phyloP scores from a whole-genome alignment of 2,113 vertebrate species.

The Motacilla tschutschensis region DNA sequence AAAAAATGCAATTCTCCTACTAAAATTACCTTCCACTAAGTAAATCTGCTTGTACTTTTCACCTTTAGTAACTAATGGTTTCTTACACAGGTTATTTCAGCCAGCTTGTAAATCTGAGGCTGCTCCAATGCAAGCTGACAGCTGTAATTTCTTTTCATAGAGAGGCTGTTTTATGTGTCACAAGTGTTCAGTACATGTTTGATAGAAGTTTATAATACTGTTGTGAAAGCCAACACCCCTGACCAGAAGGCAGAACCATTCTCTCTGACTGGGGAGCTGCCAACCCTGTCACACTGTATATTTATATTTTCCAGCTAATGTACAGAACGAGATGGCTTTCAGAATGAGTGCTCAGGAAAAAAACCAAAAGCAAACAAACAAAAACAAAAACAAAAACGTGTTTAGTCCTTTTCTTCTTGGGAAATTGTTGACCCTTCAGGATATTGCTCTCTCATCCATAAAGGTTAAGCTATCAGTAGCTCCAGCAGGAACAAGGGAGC shows the following conservation, averaged over 20 bases:
- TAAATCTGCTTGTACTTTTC: constrained; percentile 71
- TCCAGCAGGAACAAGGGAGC: background rate
- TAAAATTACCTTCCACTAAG: constrained; percentile 57
- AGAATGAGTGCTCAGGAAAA: constrained; percentile 27
- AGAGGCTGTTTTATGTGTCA: constrained; percentile 82
- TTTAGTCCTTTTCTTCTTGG: constrained; percentile 41
- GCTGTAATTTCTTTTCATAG: constrained; percentile 82
- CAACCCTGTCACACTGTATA: constrained; percentile 75
- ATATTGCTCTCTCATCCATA: background rate
- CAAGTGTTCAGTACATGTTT: constrained; percentile 79
- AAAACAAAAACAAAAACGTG: too few relatives aligned
- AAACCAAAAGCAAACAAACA: too few relatives aligned
- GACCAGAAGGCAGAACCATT: constrained; percentile 68
- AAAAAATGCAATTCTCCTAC: background rate
- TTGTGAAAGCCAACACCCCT: constrained; percentile 74
- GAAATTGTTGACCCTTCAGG: background rate
- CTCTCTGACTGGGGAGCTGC: constrained; percentile 68
- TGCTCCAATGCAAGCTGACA: constrained; percentile 78
- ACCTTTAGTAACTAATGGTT: constrained; percentile 63
- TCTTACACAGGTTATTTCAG: constrained; percentile 68
- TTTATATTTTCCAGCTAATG: constrained; percentile 65
- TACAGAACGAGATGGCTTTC: constrained; percentile 11
- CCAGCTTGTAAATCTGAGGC: constrained; percentile 78
- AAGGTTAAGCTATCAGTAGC: constrained; percentile 20
- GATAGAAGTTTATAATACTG: constrained; percentile 73